Base-by-base conservation (phyloP, 2,888 invertebrate genomes). In the Tiliacea aurago region DNA sequence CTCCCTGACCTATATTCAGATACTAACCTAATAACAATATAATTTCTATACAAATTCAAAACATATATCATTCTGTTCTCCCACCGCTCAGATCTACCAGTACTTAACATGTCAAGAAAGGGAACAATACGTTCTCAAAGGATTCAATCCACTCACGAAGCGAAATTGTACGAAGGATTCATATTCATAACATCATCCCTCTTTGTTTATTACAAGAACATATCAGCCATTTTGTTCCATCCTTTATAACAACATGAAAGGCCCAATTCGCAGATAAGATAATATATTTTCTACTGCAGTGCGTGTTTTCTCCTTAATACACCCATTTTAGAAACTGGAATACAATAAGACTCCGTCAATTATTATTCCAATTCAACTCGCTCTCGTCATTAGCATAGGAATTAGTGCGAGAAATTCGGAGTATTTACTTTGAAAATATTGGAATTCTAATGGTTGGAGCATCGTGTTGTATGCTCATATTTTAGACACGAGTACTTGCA, bases 241-340 rank as follows among this genome's bases (percentile, higher is more conserved):
- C 86, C 83, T 89, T 89, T 91, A 90, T 88, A 90, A 89, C 88
- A 90, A 92, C 90, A 92, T 91, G 89, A 92, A 93, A 92, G 92
- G 86, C 91, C 88, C 91, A 92, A 91, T 92, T 91, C 85, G 82
- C 87, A 80, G 88, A 89, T 82, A 88, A 92, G 89, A 92, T 92
- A 90, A 90, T 90, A 90, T 86, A 86, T 89, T 80, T 86, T 87
- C 76, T 87, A 88, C 88, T 88, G 80, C 89, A 90, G 92, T 90
- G 91, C 94, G 94, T 94, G 94, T 90, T 93, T 93, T 92, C 89
- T 90, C 86, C 87, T 88, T 94, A 94, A 94, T 94, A 91, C 84
- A 90, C 91, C 94, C 93, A 95, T 93, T 95, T 94, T 93, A 87
- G 84, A 86, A 80, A 84, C 51, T 75, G 64, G 51, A 68, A 73